Conservation (phyloP, 2,113 vertebrate species). For the Chauna torquata region DNA sequence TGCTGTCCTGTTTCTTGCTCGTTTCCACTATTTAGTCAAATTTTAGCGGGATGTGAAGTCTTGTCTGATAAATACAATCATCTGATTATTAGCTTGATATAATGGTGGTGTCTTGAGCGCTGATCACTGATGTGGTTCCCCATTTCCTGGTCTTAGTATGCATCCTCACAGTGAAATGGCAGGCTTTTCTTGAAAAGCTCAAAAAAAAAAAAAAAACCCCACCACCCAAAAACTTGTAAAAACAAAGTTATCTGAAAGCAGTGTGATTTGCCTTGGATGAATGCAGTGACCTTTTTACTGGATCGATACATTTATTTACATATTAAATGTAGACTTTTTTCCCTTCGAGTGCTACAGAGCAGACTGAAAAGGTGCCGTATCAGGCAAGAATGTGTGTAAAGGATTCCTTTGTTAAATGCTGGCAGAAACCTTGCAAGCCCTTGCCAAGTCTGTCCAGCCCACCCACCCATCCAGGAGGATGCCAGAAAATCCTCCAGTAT, state of each 20-base stretch:
- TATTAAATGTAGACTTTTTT: not conserved
- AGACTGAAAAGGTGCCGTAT: slow-evolving; percentile 21
- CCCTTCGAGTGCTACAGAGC: not conserved
- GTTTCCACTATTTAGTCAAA: not conserved
- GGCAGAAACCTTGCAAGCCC: not conserved
- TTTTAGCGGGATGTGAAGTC: not conserved
- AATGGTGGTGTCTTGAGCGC: not conserved
- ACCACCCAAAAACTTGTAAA: not conserved
- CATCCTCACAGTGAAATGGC: not conserved
- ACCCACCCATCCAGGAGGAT: not conserved
- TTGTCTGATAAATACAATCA: not conserved
- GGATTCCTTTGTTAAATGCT: slow-evolving; percentile 56
- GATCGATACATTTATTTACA: slow-evolving; percentile 46
- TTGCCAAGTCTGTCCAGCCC: slow-evolving; percentile 44
- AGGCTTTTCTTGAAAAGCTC: not conserved
- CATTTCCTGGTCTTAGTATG: not conserved
- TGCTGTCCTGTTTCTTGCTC: not conserved
- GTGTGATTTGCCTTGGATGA: not conserved
- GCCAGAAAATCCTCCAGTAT: not conserved
- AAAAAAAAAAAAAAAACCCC: too few species aligned
- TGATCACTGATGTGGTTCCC: not conserved
- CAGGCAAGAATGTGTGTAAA: slow-evolving; percentile 24
- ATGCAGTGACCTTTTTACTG: not conserved
- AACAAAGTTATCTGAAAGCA: not conserved
- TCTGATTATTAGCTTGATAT: not conserved